Conservation (phyloP, 2,797 vertebrate genomes). For the Mormyrus proboscirostris region DNA sequence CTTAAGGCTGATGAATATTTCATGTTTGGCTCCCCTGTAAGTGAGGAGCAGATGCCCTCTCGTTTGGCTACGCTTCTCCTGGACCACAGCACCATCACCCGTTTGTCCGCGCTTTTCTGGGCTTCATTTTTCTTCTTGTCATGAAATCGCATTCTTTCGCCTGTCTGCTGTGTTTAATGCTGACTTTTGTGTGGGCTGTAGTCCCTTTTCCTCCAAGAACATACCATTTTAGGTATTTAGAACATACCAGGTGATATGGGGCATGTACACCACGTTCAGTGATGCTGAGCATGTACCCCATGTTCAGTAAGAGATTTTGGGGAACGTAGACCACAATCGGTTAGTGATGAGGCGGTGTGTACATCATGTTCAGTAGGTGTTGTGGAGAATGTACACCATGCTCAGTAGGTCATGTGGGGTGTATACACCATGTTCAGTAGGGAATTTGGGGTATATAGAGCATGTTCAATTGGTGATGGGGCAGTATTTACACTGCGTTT, state of each 20-base stretch:
- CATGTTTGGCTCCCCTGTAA: constrained; percentile 6
- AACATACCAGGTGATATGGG: neutral
- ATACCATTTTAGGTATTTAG: neutral
- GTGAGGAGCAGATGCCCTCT: neutral
- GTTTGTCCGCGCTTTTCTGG: neutral
- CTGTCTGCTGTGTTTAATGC: neutral
- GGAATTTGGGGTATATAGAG: neutral
- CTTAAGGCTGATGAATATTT: constrained; percentile 17
- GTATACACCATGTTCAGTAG: neutral
- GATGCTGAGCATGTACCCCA: neutral
- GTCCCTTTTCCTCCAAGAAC: neutral
- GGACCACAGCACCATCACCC: neutral
- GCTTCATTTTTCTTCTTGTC: neutral
- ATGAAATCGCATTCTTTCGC: neutral
- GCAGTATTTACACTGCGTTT: neutral
- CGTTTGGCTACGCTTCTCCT: neutral
- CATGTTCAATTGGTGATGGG: neutral
- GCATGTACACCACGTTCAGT: neutral
- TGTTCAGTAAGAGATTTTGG: neutral
- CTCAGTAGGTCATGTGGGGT: neutral
- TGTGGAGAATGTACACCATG: neutral
- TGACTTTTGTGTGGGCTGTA: neutral
- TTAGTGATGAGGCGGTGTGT: neutral
- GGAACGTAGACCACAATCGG: neutral
- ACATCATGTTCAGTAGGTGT: neutral